phyloP scores from a whole-genome alignment of 2,797 vertebrate genomes.

The Rhadinocentrus ornatus region DNA sequence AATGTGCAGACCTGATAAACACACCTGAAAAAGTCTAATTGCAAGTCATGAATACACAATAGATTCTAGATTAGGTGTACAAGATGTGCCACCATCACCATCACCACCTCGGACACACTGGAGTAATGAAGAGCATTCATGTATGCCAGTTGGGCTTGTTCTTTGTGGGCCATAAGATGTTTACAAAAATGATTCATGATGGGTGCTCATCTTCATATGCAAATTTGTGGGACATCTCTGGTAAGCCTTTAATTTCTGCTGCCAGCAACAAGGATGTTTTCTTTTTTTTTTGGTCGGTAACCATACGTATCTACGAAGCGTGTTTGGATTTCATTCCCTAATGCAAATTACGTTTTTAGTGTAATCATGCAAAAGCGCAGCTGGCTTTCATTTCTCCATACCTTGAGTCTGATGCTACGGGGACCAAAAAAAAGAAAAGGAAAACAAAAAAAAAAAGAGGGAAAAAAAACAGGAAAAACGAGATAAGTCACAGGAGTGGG shows the following conservation, averaged over 20 bases:
- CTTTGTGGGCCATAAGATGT: slow-evolving; percentile 58
- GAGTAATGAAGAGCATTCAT: slow-evolving; percentile 67
- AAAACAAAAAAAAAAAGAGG: too few species aligned
- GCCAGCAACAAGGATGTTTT: slow-evolving; percentile 23
- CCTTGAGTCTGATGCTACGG: slow-evolving; percentile 39
- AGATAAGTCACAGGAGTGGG: too few species aligned
- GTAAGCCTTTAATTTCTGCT: slow-evolving; percentile 62
- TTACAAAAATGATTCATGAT: slow-evolving; percentile 69
- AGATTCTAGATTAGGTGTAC: slow-evolving; percentile 42
- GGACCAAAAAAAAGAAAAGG: too few species aligned
- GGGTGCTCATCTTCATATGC: slow-evolving; percentile 73
- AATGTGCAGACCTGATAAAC: slow-evolving; percentile 14
- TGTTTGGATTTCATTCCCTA: slow-evolving; percentile 75
- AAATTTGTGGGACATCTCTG: slow-evolving; percentile 64
- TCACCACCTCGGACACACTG: slow-evolving; percentile 14
- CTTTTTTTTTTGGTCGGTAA: slow-evolving; percentile 39
- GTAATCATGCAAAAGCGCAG: slow-evolving; percentile 81
- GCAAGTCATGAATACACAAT: slow-evolving; percentile 54
- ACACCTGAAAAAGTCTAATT: slow-evolving; percentile 34
- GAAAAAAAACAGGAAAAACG: too few species aligned
- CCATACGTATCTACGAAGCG: slow-evolving; percentile 43
- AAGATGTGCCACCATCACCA: slow-evolving; percentile 8
- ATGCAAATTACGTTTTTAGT: slow-evolving; percentile 80
- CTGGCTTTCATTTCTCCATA: slow-evolving; percentile 68
- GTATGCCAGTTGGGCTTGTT: slow-evolving; percentile 65